Evolutionary conservation across 2,888 invertebrate species (phyloP).

Genomic region (Drosophila meridionalis): DNA sequence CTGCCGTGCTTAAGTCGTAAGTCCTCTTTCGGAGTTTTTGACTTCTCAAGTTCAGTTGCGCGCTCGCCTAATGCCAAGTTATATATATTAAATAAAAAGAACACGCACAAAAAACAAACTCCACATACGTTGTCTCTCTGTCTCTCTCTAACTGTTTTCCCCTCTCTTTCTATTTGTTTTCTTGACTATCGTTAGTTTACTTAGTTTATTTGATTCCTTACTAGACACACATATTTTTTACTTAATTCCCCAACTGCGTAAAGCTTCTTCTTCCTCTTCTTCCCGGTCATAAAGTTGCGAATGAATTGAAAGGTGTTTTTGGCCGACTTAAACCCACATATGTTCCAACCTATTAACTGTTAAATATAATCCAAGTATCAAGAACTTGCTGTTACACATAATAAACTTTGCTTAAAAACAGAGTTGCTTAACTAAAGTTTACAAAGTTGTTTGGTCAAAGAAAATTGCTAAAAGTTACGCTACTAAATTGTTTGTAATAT

Average conservation of each 20-base stretch:
- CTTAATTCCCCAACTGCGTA: slow-evolving; percentile 50
- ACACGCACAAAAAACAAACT: slow-evolving; percentile 19
- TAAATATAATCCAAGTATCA: slow-evolving; percentile 27
- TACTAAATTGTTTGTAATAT: neutral
- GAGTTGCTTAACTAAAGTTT: slow-evolving; percentile 12
- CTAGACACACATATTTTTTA: slow-evolving; percentile 54
- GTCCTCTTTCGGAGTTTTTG: slow-evolving; percentile 80
- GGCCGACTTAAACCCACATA: slow-evolving; percentile 20
- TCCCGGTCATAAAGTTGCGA: slow-evolving; percentile 63
- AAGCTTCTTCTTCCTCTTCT: slow-evolving; percentile 29
- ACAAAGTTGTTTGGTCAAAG: neutral
- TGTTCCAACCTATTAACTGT: slow-evolving; percentile 36
- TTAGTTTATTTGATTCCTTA: slow-evolving; percentile 67
- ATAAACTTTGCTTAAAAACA: slow-evolving; percentile 15
- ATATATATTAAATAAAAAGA: slow-evolving; percentile 64
- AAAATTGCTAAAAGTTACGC: neutral
- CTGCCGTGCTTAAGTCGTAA: slow-evolving; percentile 61
- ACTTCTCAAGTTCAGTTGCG: slow-evolving; percentile 77
- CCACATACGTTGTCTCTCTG: neutral
- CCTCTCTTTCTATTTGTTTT: slow-evolving; percentile 11
- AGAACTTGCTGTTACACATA: slow-evolving; percentile 1
- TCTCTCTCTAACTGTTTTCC: neutral
- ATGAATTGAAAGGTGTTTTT: slow-evolving; percentile 77
- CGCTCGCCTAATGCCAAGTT: slow-evolving; percentile 73
- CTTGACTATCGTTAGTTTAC: slow-evolving; percentile 21